Evolutionary conservation across 2,113 vertebrate species (phyloP).

Genomic region (Zosterops pallidus): DNA sequence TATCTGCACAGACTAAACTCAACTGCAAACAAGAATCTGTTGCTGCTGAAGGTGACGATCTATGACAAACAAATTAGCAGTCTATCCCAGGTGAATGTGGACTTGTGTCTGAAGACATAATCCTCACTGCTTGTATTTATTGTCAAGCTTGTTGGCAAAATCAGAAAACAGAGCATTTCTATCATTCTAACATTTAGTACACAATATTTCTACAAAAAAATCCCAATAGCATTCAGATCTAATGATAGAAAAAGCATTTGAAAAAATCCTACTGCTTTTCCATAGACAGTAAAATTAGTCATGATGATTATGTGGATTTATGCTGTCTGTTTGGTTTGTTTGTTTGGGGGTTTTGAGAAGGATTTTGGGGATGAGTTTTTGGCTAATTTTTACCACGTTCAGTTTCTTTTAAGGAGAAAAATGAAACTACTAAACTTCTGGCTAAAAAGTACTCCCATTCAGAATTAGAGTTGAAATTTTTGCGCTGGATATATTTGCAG

Average conservation of each 20-base stretch:
- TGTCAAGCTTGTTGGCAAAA: not conserved
- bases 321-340: not conserved
- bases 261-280: not conserved
- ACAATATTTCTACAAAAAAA: not conserved
- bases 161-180: not conserved
- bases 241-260: not conserved
- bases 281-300: not conserved
- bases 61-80: not conserved
- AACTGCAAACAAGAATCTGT: not conserved
- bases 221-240: not conserved
- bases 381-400: not conserved
- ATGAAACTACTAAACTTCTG: not conserved
- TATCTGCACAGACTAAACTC: not conserved
- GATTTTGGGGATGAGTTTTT: not conserved
- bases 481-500: not conserved
- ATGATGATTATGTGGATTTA: not conserved
- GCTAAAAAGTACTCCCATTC: not conserved
- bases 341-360: not conserved
- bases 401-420: not conserved
- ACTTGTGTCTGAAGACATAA: not conserved
- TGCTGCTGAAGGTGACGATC: not conserved
- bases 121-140: not conserved
- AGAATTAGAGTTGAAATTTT: not conserved
- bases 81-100: not conserved
- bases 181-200: not conserved